Evolutionary conservation across 2,113 vertebrate genomes (phyloP), one percentile per base, ranked within the genome.

Genomic region (Lepus timidus): DNA sequence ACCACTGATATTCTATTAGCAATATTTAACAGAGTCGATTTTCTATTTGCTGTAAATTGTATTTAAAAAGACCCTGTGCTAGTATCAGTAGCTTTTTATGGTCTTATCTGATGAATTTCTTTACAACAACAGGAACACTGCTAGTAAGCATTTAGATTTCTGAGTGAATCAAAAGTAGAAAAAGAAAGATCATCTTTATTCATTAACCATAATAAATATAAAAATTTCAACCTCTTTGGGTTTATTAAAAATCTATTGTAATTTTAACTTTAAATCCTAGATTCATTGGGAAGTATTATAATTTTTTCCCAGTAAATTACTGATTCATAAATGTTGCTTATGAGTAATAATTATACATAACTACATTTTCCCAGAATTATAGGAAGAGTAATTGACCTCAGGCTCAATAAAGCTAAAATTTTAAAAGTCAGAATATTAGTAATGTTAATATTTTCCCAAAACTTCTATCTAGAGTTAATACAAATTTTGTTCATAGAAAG

Each of bases 191-290:
- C 13, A 20, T n/a, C 49, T 27, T 36, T 86, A 6, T 36, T 75
- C 39, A 51, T 5, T 33, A 71, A 25, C 10, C 25, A 23, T 33
- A n/a, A 70, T 39, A 70, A 88, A 71, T 29, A 88, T 23, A 55
- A 49, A 44, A 23, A 51, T n/a, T 49, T 91, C 17, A 33, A 9
- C 6, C 22, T 82, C 29, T 80, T 58, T 51, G 65, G 39, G 62
- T 62, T 85, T 73, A 36, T 27, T 29, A 85, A 80, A 27, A 25
- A 29, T 29, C 11, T 25, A 81, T 80, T 96, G 88, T 89, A 74
- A 19, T 73, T 94, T 95, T 82, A 75, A 64, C 33, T 75, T 95
- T 49, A 89, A 90, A 82, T 76, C 52, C 29, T 85, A 65, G 93
- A 27, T 74, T 23, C 3, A 1, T 31, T 55, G 27, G 33, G 4